These are phyloP conservation scores for Margaritifera margaritifera DNA, from an alignment of 2,888 invertebrate genomes.

Conservation along the genomic window DNA sequence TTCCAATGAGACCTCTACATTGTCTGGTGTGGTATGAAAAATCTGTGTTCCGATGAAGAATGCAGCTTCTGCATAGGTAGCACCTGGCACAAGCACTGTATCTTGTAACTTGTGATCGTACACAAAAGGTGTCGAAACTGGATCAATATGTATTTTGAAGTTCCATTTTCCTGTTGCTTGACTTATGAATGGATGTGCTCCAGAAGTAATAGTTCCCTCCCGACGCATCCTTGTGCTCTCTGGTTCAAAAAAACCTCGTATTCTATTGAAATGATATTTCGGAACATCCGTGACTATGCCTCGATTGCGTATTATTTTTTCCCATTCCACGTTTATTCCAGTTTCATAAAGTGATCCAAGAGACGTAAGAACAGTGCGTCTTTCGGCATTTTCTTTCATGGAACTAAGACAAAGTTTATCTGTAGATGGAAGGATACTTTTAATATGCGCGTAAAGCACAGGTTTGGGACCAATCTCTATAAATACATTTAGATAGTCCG, in stretches of 20 bases:
- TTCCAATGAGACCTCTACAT: neutral
- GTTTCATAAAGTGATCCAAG: conserved; percentile 27
- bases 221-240: conserved; percentile 14
- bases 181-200: conserved; percentile 10
- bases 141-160: conserved; percentile 23
- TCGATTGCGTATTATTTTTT: conserved; percentile 16
- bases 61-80: conserved; percentile 38
- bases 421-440: conserved; percentile 29
- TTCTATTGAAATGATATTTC: conserved; percentile 42
- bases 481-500: conserved; percentile 35
- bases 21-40: neutral
- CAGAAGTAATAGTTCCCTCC: conserved; percentile 15
- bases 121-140: conserved; percentile 33
- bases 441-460: conserved; percentile 41
- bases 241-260: conserved; percentile 25
- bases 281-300: conserved; percentile 30
- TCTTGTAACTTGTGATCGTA: conserved; percentile 38
- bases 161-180: neutral
- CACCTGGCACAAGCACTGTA: conserved; percentile 38
- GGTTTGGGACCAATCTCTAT: conserved; percentile 61
- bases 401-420: conserved; percentile 22
- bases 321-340: conserved; percentile 30
- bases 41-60: conserved; percentile 25
- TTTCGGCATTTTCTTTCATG: conserved; percentile 30
- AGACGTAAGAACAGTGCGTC: conserved; percentile 18